Evolutionary conservation across 2,888 invertebrate species (phyloP).

Genomic region (Orchesellides sinensis): DNA sequence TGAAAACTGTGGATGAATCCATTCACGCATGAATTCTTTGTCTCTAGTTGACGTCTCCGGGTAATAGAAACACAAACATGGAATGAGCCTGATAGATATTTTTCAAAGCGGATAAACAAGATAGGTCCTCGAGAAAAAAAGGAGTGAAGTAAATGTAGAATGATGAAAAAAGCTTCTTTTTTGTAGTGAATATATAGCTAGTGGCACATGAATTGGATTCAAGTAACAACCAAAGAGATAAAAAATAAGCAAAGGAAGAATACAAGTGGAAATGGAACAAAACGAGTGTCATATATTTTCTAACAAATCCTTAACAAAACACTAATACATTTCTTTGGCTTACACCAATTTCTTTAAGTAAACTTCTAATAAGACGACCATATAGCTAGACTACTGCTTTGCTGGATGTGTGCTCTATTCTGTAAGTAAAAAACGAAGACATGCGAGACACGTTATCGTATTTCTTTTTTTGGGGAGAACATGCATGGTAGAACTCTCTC

Average conservation of each 20-base stretch:
- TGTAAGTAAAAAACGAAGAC: conserved; percentile 25
- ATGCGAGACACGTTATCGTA: not conserved
- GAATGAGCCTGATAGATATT: not conserved
- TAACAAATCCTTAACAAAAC: conserved; percentile 39
- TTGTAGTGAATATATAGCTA: not conserved
- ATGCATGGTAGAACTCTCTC: not conserved
- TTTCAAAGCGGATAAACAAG: not conserved
- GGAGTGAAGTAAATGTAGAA: not conserved
- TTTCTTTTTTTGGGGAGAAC: not conserved
- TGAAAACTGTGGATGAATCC: too few species aligned
- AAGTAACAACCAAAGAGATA: not conserved
- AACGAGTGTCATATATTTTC: conserved; percentile 41
- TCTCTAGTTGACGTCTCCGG: not conserved
- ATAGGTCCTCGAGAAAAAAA: not conserved
- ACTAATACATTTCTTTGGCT: conserved; percentile 39
- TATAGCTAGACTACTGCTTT: not conserved
- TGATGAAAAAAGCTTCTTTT: not conserved
- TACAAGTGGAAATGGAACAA: conserved; percentile 23
- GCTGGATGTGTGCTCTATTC: conserved; percentile 5
- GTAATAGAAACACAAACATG: not conserved
- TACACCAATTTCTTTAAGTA: conserved; percentile 45
- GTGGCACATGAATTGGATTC: not conserved
- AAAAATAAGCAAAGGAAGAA: not conserved
- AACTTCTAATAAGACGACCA: conserved; percentile 25
- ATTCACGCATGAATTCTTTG: not conserved